Percentiles rank a stretch among this genome's conserved stretches.
Conservation (phyloP, 1,140 invertebrate species). For the Hermetia illucens region DNA sequence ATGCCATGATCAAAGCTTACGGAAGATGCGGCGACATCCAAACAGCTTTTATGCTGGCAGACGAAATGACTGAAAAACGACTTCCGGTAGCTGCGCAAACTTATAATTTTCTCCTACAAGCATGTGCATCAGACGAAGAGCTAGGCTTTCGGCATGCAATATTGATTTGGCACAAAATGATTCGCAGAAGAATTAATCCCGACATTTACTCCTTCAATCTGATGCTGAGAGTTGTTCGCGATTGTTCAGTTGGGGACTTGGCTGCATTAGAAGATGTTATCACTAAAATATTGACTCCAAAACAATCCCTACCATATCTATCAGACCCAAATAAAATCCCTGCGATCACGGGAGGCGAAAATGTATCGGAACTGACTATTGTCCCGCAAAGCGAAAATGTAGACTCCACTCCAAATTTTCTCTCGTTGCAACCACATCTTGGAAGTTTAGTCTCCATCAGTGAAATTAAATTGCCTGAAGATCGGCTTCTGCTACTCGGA, state of each 20-base stretch:
- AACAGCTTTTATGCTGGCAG: conserved; percentile 63
- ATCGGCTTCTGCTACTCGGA: conserved; percentile 66
- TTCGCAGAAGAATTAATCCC: conserved; percentile 44
- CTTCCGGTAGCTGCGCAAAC: conserved; percentile 51
- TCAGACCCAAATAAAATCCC: no score
- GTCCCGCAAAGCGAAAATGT: not conserved
- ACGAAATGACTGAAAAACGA: conserved; percentile 62
- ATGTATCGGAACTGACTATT: no score
- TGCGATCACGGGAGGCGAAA: no score
- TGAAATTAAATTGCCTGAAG: conserved; percentile 40
- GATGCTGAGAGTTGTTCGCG: conserved; percentile 57
- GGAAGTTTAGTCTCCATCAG: conserved; percentile 39
- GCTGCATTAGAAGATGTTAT: conserved; percentile 38
- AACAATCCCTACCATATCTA: no score
- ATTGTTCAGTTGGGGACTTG: conserved; percentile 60
- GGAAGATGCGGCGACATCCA: conserved; percentile 60
- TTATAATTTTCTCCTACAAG: conserved; percentile 67
- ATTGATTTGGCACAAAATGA: conserved; percentile 73
- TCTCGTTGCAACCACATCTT: conserved; percentile 38
- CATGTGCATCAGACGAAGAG: conserved; percentile 60
- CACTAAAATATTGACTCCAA: conserved; percentile 11
- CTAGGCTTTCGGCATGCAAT: conserved; percentile 67
- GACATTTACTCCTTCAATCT: conserved; percentile 66
- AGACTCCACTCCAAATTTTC: conserved; percentile 37
- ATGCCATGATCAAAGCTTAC: conserved; percentile 85